These are phyloP conservation scores for Ornithoptera alexandrae DNA, from an alignment of 2,888 invertebrate genomes.

Conservation along the genomic window DNA sequence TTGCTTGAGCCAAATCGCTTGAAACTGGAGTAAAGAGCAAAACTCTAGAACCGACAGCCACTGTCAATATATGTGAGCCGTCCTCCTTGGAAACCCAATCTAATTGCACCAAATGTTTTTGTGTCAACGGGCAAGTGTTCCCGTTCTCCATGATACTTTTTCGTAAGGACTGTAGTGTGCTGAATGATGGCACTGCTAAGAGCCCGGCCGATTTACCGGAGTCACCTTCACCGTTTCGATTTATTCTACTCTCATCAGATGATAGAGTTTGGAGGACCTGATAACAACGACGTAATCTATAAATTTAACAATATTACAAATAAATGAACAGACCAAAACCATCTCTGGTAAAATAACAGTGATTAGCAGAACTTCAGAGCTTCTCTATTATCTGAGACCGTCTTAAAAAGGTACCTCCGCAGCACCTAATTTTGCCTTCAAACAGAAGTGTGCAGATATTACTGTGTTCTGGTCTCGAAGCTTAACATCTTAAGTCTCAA, in stretches of 20 bases:
- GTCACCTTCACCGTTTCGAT: slow-evolving; percentile 78
- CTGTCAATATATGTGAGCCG: slow-evolving; percentile 97
- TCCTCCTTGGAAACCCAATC: slow-evolving; percentile 99
- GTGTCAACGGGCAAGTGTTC: slow-evolving; percentile 93
- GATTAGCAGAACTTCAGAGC: background rate
- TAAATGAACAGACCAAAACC: background rate
- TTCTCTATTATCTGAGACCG: too few relatives aligned
- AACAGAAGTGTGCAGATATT: too few relatives aligned
- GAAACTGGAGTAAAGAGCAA: slow-evolving; percentile 96
- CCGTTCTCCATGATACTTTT: slow-evolving; percentile 95
- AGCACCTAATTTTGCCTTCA: too few relatives aligned
- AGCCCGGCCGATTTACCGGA: slow-evolving; percentile 81
- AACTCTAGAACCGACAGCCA: slow-evolving; percentile 96
- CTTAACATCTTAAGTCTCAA: too few relatives aligned
- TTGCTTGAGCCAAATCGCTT: slow-evolving; percentile 96
- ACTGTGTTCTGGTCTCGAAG: too few relatives aligned
- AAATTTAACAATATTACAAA: background rate
- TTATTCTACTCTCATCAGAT: slow-evolving; percentile 85
- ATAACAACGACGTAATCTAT: background rate
- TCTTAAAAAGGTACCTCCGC: too few relatives aligned
- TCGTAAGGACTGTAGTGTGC: slow-evolving; percentile 91
- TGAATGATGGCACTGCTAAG: slow-evolving; percentile 93
- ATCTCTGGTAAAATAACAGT: background rate
- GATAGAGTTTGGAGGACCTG: slow-evolving; percentile 88
- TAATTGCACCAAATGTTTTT: slow-evolving; percentile 95